Base-by-base conservation (phyloP, 2,113 vertebrate genomes). In the Grantiella picta region DNA sequence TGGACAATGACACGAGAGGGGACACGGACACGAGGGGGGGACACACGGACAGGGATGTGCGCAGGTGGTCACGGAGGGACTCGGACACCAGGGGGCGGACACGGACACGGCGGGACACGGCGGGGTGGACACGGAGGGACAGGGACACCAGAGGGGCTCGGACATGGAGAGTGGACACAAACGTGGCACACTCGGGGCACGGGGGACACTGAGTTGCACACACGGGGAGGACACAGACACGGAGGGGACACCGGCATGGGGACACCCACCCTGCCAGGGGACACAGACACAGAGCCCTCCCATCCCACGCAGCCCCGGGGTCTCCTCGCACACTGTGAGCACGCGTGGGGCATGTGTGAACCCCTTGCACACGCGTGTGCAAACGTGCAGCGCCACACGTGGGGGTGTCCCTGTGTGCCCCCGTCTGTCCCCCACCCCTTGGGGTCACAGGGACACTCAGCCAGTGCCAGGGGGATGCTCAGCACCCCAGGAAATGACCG, bases 361-460 rank as follows among this genome's bases (percentile, higher is more conserved):
- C 54, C 7, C 47, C 28, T 64, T 23, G 45, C 38, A 15, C 60
- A 1, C 5, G 7, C 9, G 3, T 13, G 69, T 47, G 69, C 24
- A 11, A 31, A 49, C 33, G 6, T 42, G 79, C 21, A 12, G 63
- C 40, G 4, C 53, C 42, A 20, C 70, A n/a, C 11, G 53, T 20
- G 40, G 5, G 20, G 5, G 6, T 40, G 38, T 19, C 44, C 14
- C 10, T 2, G 7, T 20, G 59, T 18, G 15, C 22, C 40, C 75
- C 44, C 15, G 0, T 2, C 3, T 35, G 63, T 19, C n/a, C 5
- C 52, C 38, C 40, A 6, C 22, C 47, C 40, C 61, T 36, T 1
- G 6, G 4, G 24, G 33, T 15, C 60, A 5, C 40, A 12, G 2
- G 12, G 31, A 22, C 69, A 0, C 36, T 15, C 83, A 22, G 15